phyloP scores from a whole-genome alignment of 2,888 invertebrate genomes.

The Rapana venosa region DNA sequence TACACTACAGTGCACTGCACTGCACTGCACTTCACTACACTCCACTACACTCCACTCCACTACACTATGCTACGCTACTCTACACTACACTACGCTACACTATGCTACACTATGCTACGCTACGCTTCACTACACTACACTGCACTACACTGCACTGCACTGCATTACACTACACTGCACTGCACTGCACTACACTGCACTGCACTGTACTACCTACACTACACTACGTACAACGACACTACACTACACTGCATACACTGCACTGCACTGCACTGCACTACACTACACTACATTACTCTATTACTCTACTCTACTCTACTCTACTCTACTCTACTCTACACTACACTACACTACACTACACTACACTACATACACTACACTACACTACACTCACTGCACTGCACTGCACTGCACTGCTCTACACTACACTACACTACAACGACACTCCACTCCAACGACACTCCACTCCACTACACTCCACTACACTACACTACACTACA shows the following conservation, averaged over 20 bases:
- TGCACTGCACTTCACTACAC: neutral
- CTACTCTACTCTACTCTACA: neutral
- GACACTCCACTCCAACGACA: no score
- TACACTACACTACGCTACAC: neutral
- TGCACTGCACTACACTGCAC: neutral
- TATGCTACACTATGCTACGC: neutral
- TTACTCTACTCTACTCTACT: neutral
- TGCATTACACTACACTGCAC: constrained; percentile 6
- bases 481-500: constrained; percentile 28
- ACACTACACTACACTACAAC: constrained; percentile 28
- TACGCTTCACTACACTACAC: no score
- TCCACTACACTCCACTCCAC: neutral
- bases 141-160: neutral
- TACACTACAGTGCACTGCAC: neutral
- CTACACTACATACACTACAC: neutral
- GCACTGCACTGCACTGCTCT: constrained; percentile 30
- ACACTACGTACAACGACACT: no score
- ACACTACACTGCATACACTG: no score
- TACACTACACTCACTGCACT: neutral
- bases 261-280: neutral
- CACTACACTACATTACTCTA: neutral
- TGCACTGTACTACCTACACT: no score
- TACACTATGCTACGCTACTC: neutral
- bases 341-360: neutral
- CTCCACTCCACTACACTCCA: constrained; percentile 35